These are phyloP conservation scores for Epinotia brunnichana DNA, from an alignment of 2,888 invertebrate genomes.

Conservation along the genomic window DNA sequence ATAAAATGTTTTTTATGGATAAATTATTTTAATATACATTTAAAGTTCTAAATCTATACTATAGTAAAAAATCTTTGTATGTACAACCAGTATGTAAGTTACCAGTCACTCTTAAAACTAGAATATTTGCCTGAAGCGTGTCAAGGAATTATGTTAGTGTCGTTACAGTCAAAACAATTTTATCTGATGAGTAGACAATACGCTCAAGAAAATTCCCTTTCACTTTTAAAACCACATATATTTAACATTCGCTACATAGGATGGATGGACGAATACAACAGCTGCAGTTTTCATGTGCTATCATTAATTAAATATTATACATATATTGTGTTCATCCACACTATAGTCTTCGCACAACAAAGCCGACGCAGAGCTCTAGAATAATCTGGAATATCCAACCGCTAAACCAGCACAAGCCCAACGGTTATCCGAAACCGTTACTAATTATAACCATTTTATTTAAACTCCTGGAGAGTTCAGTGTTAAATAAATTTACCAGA, in stretches of 20 bases:
- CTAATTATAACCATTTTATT: conserved; percentile 7
- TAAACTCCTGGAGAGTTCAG: too few species aligned
- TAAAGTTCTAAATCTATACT: not conserved
- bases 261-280: not conserved
- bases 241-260: not conserved
- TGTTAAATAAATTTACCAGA: not conserved
- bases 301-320: not conserved
- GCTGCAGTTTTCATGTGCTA: not conserved
- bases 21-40: not conserved
- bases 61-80: not conserved
- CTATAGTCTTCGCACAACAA: conserved; percentile 13
- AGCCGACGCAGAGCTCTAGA: conserved; percentile 4
- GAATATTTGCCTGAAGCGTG: not conserved
- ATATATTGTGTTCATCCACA: not conserved
- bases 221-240: not conserved
- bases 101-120: not conserved
- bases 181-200: not conserved
- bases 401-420: conserved; percentile 2
- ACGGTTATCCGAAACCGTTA: not conserved
- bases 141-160: not conserved
- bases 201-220: not conserved
- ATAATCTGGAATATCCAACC: not conserved
- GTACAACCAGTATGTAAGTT: too few species aligned
- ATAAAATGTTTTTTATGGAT: too few species aligned
- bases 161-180: not conserved